A percentile compares a stretch with the other conserved stretches of the same genome.
Conservation (phyloP, 37 sponge, comb jelly and placozoan genomes). For the Oscarella lobularis region DNA sequence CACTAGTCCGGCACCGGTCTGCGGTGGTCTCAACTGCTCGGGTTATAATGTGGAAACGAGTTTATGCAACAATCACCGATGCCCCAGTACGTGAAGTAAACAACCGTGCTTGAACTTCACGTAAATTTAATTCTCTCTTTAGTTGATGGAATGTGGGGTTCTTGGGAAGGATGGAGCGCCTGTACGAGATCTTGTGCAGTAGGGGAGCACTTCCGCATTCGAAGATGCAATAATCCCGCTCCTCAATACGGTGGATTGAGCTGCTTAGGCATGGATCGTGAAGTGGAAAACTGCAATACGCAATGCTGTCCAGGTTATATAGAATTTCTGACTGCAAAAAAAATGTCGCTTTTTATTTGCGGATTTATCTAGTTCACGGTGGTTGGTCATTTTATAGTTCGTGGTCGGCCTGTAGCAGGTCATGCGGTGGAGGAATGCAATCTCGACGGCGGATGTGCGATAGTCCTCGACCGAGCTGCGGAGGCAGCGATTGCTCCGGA, state of each 20-base stretch:
- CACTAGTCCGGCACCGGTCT: background rate
- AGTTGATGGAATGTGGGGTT: background rate
- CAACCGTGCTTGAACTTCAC: no score
- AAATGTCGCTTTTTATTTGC: background rate
- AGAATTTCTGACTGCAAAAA: background rate
- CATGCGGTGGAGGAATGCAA: background rate
- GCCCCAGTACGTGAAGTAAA: conserved; percentile 1
- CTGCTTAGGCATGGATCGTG: background rate
- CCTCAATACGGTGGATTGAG: background rate
- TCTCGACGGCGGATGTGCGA: background rate
- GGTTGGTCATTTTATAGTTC: background rate
- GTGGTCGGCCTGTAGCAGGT: background rate
- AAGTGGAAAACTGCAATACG: background rate
- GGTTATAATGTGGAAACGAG: background rate
- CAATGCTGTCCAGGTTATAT: background rate
- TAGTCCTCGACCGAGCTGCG: background rate
- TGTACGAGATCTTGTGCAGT: background rate
- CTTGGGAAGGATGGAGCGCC: background rate
- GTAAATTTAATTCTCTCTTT: no score
- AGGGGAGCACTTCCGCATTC: background rate
- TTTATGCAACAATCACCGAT: background rate
- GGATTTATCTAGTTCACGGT: background rate
- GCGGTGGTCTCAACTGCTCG: background rate
- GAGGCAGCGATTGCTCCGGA: background rate
- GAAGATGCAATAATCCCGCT: background rate